Conservation (phyloP, 2,888 invertebrate species). For the Masnerella sp. region DNA sequence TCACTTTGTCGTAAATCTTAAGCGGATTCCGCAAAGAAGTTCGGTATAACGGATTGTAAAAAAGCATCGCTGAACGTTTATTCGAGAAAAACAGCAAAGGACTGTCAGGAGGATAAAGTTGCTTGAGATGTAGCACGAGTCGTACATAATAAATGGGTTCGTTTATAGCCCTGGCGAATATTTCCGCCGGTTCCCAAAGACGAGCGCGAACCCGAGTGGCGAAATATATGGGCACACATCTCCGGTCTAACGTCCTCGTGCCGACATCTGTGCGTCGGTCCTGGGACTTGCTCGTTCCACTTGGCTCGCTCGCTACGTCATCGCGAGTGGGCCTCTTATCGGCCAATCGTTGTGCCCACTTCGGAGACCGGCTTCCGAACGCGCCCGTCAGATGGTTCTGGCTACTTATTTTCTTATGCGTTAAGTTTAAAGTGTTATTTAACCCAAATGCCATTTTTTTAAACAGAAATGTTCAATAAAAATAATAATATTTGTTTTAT, state of each 20-base stretch:
- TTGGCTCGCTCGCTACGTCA: constrained; percentile 56
- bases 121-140: constrained; percentile 56
- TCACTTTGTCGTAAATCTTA: constrained; percentile 10
- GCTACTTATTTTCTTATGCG: constrained; percentile 7
- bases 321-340: constrained; percentile 70
- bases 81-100: constrained; percentile 30
- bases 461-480: no score
- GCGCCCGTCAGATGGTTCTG: constrained; percentile 74
- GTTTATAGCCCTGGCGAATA: constrained; percentile 63
- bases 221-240: constrained; percentile 28
- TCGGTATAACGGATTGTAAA: constrained; percentile 25
- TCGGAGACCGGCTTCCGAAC: constrained; percentile 69
- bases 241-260: constrained; percentile 60
- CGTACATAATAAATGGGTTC: constrained; percentile 72
- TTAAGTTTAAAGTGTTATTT: neutral
- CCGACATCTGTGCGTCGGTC: constrained; percentile 76
- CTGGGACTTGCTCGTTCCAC: constrained; percentile 65
- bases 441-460: neutral
- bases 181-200: constrained; percentile 48
- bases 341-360: constrained; percentile 66
- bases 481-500: neutral
- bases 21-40: constrained; percentile 20
- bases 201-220: constrained; percentile 39
- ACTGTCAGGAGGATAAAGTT: constrained; percentile 48
- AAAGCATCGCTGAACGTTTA: constrained; percentile 27